These are phyloP conservation scores for Lapara coniferarum DNA, from an alignment of 2,888 invertebrate species.

Conservation along the genomic window DNA sequence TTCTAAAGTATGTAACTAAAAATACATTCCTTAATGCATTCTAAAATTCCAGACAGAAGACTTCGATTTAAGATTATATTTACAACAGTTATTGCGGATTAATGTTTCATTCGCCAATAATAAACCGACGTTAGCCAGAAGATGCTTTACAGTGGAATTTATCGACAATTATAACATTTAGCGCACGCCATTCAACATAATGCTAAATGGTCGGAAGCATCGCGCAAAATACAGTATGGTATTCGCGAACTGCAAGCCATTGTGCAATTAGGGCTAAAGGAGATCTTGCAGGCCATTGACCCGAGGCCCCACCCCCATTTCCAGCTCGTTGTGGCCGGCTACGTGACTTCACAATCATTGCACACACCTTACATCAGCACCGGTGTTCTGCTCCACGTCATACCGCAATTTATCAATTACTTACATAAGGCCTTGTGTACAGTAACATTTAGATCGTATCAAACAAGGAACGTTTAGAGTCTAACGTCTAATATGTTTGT, in stretches of 20 bases:
- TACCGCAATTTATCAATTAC: constrained; percentile 16
- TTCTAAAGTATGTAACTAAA: not conserved
- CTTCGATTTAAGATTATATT: not conserved
- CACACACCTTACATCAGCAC: constrained; percentile 59
- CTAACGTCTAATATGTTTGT: not conserved
- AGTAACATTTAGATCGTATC: not conserved
- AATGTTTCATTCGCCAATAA: not conserved
- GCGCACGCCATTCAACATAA: constrained; percentile 25
- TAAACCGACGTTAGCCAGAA: constrained; percentile 4
- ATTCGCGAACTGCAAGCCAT: constrained; percentile 55
- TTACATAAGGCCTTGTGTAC: constrained; percentile 2
- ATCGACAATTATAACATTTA: constrained; percentile 30
- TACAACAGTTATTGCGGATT: not conserved
- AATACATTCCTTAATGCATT: not conserved
- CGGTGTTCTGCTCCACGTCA: constrained; percentile 22
- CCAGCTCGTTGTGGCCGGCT: constrained; percentile 46
- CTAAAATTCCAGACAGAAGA: not conserved
- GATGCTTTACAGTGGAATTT: constrained; percentile 20
- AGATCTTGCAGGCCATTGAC: constrained; percentile 57
- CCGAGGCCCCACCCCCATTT: constrained; percentile 56
- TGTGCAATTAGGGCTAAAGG: constrained; percentile 67
- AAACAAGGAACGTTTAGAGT: not conserved
- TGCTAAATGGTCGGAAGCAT: constrained; percentile 45
- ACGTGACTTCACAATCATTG: constrained; percentile 70
- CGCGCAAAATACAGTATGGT: constrained; percentile 50